Evolutionary conservation across 2,797 vertebrate genomes (phyloP).

Genomic region (Cottoperca gobio): DNA sequence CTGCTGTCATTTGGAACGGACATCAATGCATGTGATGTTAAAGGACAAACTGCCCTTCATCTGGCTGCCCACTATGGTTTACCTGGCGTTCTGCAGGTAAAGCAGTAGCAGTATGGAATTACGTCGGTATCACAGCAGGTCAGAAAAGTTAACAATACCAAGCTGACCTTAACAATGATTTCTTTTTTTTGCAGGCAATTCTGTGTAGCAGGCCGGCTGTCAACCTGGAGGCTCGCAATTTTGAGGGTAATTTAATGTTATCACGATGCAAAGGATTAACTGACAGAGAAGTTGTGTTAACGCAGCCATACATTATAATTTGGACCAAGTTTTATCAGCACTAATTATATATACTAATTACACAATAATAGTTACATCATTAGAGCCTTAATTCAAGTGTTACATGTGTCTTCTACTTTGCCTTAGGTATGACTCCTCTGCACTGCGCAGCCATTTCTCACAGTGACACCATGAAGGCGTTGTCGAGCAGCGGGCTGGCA

Average conservation of each 20-base stretch:
- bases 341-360: no score
- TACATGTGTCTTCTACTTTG: background rate
- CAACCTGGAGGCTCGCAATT: slow-evolving; percentile 90
- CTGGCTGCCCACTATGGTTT: slow-evolving; percentile 90
- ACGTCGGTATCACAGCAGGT: background rate
- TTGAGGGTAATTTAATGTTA: slow-evolving; percentile 85
- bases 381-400: background rate
- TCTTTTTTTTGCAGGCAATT: slow-evolving; percentile 72
- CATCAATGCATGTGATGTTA: slow-evolving; percentile 88
- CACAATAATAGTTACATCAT: no score
- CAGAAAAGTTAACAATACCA: background rate
- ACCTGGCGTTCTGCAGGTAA: slow-evolving; percentile 88
- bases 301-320: background rate
- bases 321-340: background rate
- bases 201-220: slow-evolving; percentile 71
- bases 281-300: background rate
- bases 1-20: slow-evolving; percentile 89
- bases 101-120: background rate
- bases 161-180: slow-evolving; percentile 8
- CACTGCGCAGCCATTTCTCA: slow-evolving; percentile 92
- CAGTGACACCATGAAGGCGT: slow-evolving; percentile 81
- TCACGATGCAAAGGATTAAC: background rate
- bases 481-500: slow-evolving; percentile 51
- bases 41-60: slow-evolving; percentile 91
- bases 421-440: slow-evolving; percentile 90